phyloP scores from a whole-genome alignment of 2,888 invertebrate genomes.

The Machimus rusticus region DNA sequence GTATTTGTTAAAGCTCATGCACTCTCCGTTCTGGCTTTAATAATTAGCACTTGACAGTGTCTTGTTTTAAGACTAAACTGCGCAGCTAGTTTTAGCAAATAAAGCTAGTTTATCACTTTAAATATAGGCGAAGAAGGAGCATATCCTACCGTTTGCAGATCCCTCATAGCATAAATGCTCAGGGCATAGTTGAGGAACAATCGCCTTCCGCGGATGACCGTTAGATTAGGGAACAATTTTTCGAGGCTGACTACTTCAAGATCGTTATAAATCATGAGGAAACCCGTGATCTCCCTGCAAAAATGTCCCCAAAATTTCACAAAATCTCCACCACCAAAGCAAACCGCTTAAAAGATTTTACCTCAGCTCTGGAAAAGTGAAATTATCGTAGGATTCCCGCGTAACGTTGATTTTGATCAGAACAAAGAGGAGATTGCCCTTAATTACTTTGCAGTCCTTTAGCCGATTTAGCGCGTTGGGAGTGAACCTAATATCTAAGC shows the following conservation, averaged over 20 bases:
- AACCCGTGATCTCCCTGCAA: slow-evolving; percentile 80
- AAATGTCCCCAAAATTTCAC: slow-evolving; percentile 65
- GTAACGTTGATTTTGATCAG: slow-evolving; percentile 67
- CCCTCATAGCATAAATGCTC: slow-evolving; percentile 75
- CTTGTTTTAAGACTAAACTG: no score
- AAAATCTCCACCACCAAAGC: slow-evolving; percentile 68
- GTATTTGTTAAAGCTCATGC: not conserved
- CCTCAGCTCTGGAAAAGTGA: slow-evolving; percentile 72
- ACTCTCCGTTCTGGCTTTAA: not conserved
- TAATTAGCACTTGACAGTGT: not conserved
- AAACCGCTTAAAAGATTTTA: slow-evolving; percentile 30
- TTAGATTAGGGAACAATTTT: slow-evolving; percentile 85
- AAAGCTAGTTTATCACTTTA: not conserved
- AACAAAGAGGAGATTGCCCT: slow-evolving; percentile 79
- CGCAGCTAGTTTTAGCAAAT: not conserved
- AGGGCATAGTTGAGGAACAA: slow-evolving; percentile 83
- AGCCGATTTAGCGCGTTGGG: slow-evolving; percentile 63
- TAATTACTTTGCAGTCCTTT: slow-evolving; percentile 76
- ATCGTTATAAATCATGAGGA: slow-evolving; percentile 80
- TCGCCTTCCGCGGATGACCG: slow-evolving; percentile 82
- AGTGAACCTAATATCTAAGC: slow-evolving; percentile 68
- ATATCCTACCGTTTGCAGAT: slow-evolving; percentile 68
- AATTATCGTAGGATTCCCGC: slow-evolving; percentile 64
- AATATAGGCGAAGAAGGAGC: not conserved
- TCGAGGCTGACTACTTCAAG: slow-evolving; percentile 74